Conservation (phyloP, 2,797 vertebrate genomes). For the Geotrypetes seraphini region DNA sequence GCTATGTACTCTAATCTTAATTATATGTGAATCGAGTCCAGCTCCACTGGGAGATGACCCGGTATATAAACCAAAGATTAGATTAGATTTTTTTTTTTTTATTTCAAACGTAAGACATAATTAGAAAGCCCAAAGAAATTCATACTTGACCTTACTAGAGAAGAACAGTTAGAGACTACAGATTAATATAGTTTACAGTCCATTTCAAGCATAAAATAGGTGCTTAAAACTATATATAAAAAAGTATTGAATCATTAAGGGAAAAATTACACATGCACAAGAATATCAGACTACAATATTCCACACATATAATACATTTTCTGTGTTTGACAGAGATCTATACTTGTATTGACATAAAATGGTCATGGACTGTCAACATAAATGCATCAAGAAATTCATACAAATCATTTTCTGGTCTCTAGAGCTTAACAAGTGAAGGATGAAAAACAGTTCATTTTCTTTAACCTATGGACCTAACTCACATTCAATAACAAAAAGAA, state of each 20-base stretch:
- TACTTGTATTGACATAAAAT: constrained; percentile 37
- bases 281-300: constrained; percentile 28
- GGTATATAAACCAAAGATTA: too few species aligned
- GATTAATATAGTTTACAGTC: constrained; percentile 32
- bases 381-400: constrained; percentile 37
- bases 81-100: too few species aligned
- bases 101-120: too few species aligned
- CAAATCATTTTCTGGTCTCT: constrained; percentile 34
- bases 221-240: too few species aligned
- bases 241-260: constrained; percentile 9
- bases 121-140: too few species aligned
- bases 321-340: constrained; percentile 40
- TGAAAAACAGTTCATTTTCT: constrained; percentile 34
- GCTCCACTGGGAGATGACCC: too few species aligned
- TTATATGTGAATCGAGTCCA: too few species aligned
- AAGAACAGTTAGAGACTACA: constrained; percentile 21
- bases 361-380: constrained; percentile 38
- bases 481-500: constrained; percentile 35
- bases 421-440: constrained; percentile 33
- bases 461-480: constrained; percentile 2
- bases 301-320: constrained; percentile 42
- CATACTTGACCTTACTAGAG: constrained; percentile 13
- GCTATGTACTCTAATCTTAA: too few species aligned
- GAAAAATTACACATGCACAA: constrained; percentile 16
- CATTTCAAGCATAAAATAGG: too few species aligned